These are phyloP conservation scores for Pseudomyrmex gracilis DNA, from an alignment of 1,140 invertebrate genomes.

Conservation along the genomic window DNA sequence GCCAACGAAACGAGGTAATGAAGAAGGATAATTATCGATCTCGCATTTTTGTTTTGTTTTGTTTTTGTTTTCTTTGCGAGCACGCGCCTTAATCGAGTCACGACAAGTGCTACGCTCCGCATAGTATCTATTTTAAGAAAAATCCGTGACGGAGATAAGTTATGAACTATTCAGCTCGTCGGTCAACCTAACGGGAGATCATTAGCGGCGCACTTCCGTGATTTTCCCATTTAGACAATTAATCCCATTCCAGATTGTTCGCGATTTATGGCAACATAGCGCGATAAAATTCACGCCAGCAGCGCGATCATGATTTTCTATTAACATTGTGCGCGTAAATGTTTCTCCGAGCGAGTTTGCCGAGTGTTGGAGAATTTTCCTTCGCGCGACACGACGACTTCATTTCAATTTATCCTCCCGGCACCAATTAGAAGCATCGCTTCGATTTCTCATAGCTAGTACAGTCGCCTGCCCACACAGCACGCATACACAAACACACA, in stretches of 20 bases:
- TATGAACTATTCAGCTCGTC: slow-evolving; percentile 31
- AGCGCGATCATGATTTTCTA: slow-evolving; percentile 1
- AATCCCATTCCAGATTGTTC: neutral
- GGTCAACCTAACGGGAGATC: slow-evolving; percentile 25
- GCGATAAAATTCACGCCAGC: slow-evolving; percentile 8
- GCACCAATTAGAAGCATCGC: slow-evolving; percentile 61
- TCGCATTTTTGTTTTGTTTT: neutral
- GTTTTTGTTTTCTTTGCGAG: too few species aligned
- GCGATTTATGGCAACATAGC: neutral
- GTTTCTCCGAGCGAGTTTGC: neutral
- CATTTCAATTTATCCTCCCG: slow-evolving; percentile 52
- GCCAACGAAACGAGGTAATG: slow-evolving; percentile 39
- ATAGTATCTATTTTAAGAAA: neutral
- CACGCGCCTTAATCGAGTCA: too few species aligned
- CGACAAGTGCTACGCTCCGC: neutral
- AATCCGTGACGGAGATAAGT: slow-evolving; percentile 15
- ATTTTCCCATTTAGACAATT: slow-evolving; percentile 19
- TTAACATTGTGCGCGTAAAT: neutral
- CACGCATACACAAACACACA: neutral
- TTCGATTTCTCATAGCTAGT: slow-evolving; percentile 7
- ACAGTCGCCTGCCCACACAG: slow-evolving; percentile 33
- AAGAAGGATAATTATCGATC: slow-evolving; percentile 38
- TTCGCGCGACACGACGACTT: slow-evolving; percentile 43
- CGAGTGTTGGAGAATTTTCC: neutral
- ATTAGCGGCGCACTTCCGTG: neutral